Base-by-base conservation (phyloP, 2,888 invertebrate species). In the Boloria euphrosyne region DNA sequence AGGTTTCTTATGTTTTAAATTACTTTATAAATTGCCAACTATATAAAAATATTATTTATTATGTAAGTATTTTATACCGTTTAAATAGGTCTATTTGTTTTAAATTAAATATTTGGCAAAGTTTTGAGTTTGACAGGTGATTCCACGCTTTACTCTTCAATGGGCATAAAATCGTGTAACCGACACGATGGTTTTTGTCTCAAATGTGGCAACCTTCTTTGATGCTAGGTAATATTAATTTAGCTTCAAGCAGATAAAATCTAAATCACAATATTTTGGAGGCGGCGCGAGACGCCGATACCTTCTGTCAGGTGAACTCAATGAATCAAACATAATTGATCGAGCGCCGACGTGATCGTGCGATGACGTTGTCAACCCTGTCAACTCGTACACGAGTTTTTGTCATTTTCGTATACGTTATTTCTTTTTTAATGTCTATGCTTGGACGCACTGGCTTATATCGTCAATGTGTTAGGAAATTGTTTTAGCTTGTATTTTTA, bases 251-350 rank as follows among this genome's bases (percentile, higher is more conserved):
- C 75, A 78, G 89, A 90, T 89, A 87, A 84, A 79, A 90, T 89
- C 90, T 80, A 81, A 81, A 90, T 89, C 90, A 89, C 81, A 89
- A 90, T 89, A 90, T 90, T 90, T 88, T 82, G 84, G 83, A 84
- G 79, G 80, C 80, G 80, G 77, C 78, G 78, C 78, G 80, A 75
- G 78, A 77, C 76, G 74, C 64, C 74, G 78, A 78, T 79, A 76
- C 70, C 77, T 74, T 76, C 76, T 78, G 82, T 81, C 81, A 77
- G 79, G 78, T 78, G 81, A 76, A 82, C 75, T 81, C 89, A 86
- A 87, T 87, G 87, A 85, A 86, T 87, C 89, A 88, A 84, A 86
- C 78, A 86, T 91, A 88, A 91, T 90, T 87, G 90, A 91, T 91
- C 81, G 82, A 79, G 80, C 78, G 77, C 72, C 74, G 74, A 71